Evolutionary conservation across 23 tunicate genomes (phyloP).

Genomic region (Diplosoma virens): DNA sequence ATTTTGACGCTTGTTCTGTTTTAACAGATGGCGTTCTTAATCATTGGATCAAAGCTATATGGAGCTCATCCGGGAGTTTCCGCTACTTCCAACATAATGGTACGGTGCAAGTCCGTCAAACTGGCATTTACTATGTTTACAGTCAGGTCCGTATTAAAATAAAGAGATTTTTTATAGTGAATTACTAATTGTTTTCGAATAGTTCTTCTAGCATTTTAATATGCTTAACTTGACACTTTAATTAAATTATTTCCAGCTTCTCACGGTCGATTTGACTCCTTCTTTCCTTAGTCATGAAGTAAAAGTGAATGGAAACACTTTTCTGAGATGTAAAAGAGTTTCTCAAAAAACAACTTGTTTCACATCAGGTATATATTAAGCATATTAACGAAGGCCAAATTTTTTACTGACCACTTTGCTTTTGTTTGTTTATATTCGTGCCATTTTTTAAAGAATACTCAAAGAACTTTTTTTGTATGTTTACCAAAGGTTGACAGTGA

Average conservation of each 20-base stretch:
- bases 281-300: slow-evolving; percentile 71
- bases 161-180: no score
- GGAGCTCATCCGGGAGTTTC: slow-evolving; percentile 49
- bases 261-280: slow-evolving; percentile 33
- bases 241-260: slow-evolving; percentile 40
- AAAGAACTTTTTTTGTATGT: no score
- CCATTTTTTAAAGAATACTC: no score
- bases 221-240: no score
- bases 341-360: slow-evolving; percentile 55
- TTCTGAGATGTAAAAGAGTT: slow-evolving; percentile 58
- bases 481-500: no score
- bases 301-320: slow-evolving; percentile 67
- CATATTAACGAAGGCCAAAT: no score
- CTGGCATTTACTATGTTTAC: slow-evolving; percentile 65
- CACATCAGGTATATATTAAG: slow-evolving; percentile 60
- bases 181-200: no score
- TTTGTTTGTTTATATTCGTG: no score
- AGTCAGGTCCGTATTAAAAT: slow-evolving; percentile 81
- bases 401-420: no score
- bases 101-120: slow-evolving; percentile 49
- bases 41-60: slow-evolving; percentile 66
- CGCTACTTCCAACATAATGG: slow-evolving; percentile 77
- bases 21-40: slow-evolving; percentile 51
- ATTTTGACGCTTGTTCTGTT: no score
- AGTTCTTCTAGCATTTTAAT: no score